Conservation (phyloP, 92 coral and sea anemone genomes). For the Galaxea fascicularis region DNA sequence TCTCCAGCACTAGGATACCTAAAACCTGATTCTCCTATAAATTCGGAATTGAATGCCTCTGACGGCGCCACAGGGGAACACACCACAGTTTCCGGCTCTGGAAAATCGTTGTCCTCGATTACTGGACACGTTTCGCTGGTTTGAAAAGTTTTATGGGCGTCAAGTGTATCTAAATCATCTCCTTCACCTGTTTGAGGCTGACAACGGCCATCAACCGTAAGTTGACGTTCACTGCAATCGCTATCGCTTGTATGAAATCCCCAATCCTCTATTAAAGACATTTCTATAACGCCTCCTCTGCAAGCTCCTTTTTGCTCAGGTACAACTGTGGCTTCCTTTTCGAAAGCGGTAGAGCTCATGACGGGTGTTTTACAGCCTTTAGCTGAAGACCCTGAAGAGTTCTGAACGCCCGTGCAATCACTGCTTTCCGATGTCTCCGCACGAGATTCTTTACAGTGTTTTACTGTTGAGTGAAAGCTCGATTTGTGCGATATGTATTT, state of each 20-base stretch:
- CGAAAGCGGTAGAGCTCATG: neutral
- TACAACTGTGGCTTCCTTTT: neutral
- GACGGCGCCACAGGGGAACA: conserved; percentile 16
- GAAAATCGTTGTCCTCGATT: neutral
- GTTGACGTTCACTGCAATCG: neutral
- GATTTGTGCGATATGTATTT: neutral
- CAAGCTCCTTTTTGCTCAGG: neutral
- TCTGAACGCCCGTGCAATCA: neutral
- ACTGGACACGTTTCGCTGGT: neutral
- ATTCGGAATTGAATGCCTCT: conserved; percentile 6
- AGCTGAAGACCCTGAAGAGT: neutral
- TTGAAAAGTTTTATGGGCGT: neutral
- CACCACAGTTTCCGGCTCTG: conserved; percentile 23
- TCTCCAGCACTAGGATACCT: neutral
- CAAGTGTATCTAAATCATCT: neutral
- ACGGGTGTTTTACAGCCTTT: neutral
- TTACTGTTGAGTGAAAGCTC: neutral
- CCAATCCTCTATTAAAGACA: conserved; percentile 25
- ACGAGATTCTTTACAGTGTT: neutral
- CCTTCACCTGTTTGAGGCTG: neutral
- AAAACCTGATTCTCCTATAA: neutral
- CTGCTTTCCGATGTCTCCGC: neutral
- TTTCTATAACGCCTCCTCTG: conserved; percentile 29
- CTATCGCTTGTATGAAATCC: neutral
- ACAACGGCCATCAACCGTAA: neutral